Percentiles rank a stretch among this genome's conserved stretches.
phyloP scores from a whole-genome alignment of 1,140 invertebrate genomes.

The Eufriesea mexicana region DNA sequence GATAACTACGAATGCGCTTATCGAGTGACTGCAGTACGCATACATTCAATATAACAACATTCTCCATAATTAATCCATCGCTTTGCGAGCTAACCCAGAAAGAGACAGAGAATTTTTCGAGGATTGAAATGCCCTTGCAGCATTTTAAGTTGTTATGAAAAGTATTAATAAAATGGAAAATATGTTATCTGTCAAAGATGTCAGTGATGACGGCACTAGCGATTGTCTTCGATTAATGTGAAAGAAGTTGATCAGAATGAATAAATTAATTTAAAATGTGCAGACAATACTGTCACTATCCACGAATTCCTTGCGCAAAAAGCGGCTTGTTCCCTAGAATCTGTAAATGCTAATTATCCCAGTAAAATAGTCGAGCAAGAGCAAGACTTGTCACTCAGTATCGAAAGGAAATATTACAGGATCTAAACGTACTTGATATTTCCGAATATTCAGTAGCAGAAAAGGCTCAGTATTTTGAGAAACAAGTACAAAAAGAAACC shows the following conservation, averaged over 20 bases:
- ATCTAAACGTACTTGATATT: slow-evolving; percentile 77
- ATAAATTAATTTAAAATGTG: not conserved
- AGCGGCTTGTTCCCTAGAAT: slow-evolving; percentile 80
- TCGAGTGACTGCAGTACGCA: too few species aligned
- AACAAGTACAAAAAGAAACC: slow-evolving; percentile 80
- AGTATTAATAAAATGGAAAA: slow-evolving; percentile 76
- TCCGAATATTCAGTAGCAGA: slow-evolving; percentile 81
- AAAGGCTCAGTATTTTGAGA: slow-evolving; percentile 81
- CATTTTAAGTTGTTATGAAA: slow-evolving; percentile 77
- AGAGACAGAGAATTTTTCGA: slow-evolving; percentile 63
- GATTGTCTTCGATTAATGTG: slow-evolving; percentile 77
- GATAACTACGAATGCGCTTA: too few species aligned
- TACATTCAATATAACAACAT: too few species aligned
- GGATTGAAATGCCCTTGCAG: slow-evolving; percentile 70
- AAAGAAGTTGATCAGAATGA: slow-evolving; percentile 77
- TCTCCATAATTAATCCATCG: too few species aligned
- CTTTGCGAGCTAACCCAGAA: too few species aligned
- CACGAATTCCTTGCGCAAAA: slow-evolving; percentile 80
- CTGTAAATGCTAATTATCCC: slow-evolving; percentile 81
- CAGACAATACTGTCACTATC: slow-evolving; percentile 77
- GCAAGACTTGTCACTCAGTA: slow-evolving; percentile 70
- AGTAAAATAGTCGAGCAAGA: slow-evolving; percentile 75
- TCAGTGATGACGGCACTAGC: slow-evolving; percentile 64
- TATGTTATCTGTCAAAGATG: slow-evolving; percentile 64
- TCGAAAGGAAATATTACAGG: slow-evolving; percentile 78